A percentile compares a stretch with the other conserved stretches of the same genome.
These are phyloP conservation scores for Hipposideros armiger DNA, from an alignment of 2,113 vertebrate species.

Conservation along the genomic window DNA sequence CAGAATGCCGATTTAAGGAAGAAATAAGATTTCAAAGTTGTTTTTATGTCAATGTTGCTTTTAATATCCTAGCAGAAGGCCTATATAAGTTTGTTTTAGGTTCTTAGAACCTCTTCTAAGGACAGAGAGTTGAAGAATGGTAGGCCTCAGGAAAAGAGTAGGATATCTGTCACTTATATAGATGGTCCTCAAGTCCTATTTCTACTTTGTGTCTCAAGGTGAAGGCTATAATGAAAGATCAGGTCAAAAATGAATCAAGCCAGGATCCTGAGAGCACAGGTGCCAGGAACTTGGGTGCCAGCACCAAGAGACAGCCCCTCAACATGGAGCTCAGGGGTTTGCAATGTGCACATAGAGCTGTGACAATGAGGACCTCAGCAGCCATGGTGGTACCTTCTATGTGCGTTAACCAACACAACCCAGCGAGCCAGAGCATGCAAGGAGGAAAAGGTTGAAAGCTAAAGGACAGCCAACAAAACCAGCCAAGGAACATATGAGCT, in stretches of 20 bases:
- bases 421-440: background rate
- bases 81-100: background rate
- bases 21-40: background rate
- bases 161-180: background rate
- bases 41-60: background rate
- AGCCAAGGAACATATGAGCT: background rate
- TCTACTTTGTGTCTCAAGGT: background rate
- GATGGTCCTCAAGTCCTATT: background rate
- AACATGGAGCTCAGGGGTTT: background rate
- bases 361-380: background rate
- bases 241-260: background rate
- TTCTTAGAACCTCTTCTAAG: background rate
- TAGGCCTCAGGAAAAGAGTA: too few species aligned
- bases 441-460: background rate
- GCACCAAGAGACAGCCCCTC: background rate
- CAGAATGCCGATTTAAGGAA: slow-evolving; percentile 46
- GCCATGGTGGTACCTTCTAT: background rate
- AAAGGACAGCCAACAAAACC: background rate
- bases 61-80: background rate
- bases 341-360: background rate
- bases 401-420: background rate
- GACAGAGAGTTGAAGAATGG: background rate
- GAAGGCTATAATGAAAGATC: background rate
- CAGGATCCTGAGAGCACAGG: background rate
- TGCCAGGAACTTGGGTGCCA: background rate